Evolutionary conservation across 2,888 invertebrate genomes (phyloP), one percentile per base, ranked within the genome.

Genomic region (Geotrupes spiniger): DNA sequence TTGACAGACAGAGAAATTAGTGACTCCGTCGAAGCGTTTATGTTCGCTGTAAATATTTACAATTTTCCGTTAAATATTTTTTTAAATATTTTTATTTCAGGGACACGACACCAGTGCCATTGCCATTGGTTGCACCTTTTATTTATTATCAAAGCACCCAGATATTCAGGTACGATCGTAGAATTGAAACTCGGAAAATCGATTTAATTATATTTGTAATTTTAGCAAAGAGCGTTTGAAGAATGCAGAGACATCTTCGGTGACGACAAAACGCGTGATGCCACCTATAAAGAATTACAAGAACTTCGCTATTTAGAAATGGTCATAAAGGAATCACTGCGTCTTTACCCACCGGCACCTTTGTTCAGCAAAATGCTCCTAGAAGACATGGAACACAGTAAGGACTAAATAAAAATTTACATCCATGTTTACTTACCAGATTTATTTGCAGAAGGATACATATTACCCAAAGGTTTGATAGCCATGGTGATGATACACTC

Each of bases 21-120:
- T 42, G 83, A 85, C 63, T 84, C 87, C 71, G 84, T 86, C 0
- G 83, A 86, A 56, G 87, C 86, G 0, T 85, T 87, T 57, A 82
- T 87, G 81, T 87, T 87, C 68, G 85, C 81, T 68, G 83, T 83
- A 65, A 69, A 67, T 63, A 31, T 27, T 17, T 3, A 21, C 8
- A 26, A 37, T 42, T 5, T 4, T 2, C 4, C 10, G n/a, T 21
- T 4, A 16, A 25, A 36, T 3, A 8, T 36, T 6, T 11, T 15
- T 12, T 27, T 10, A 2, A 29, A 42, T 37, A 9, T 37, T 8
- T n/a, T 1, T 1, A 28, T 61, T 65, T 50, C 39, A 76, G 76
- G 76, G 74, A 1, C 73, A 76, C 49, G 74, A 77, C 51, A 77
- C 77, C 1, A 75, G 75, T 12, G 64, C 75, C 1, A 66, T 75